Conservation (phyloP, 1,140 invertebrate species). For the Microvelia longipes region DNA sequence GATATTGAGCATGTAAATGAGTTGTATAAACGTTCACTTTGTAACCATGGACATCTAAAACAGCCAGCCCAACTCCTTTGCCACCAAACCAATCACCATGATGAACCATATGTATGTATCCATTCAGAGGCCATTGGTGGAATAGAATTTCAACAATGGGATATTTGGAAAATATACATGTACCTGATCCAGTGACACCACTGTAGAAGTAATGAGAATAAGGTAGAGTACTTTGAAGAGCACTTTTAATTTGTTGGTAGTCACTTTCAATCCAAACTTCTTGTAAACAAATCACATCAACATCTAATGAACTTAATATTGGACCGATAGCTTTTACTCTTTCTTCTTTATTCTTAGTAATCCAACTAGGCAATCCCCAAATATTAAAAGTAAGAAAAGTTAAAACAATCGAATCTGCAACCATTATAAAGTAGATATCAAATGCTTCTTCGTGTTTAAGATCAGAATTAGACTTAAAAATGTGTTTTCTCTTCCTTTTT, state of each 20-base stretch:
- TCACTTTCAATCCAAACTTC: conserved; percentile 77
- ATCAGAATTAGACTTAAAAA: no score
- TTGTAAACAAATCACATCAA: conserved; percentile 79
- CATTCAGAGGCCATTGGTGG: conserved; percentile 87
- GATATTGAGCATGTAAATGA: conserved; percentile 94
- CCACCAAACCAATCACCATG: conserved; percentile 98
- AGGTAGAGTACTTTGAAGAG: conserved; percentile 45
- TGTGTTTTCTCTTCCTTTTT: no score
- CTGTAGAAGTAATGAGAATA: conserved; percentile 88
- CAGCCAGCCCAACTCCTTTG: conserved; percentile 85
- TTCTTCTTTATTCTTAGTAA: conserved; percentile 48
- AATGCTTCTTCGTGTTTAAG: no score
- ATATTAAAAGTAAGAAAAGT: background rate
- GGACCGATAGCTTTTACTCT: conserved; percentile 63
- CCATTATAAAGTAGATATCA: no score
- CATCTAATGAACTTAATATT: conserved; percentile 38
- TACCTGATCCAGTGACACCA: conserved; percentile 79
- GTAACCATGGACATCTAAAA: conserved; percentile 47
- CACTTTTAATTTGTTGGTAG: conserved; percentile 50
- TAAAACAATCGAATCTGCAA: background rate
- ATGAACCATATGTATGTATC: conserved; percentile 88
- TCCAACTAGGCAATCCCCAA: conserved; percentile 8
- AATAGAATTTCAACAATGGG: conserved; percentile 78
- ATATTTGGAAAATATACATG: conserved; percentile 78
- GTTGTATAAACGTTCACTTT: conserved; percentile 74